These are phyloP conservation scores for Colossoma macropomum DNA, from an alignment of 2,113 vertebrate genomes.

Conservation along the genomic window DNA sequence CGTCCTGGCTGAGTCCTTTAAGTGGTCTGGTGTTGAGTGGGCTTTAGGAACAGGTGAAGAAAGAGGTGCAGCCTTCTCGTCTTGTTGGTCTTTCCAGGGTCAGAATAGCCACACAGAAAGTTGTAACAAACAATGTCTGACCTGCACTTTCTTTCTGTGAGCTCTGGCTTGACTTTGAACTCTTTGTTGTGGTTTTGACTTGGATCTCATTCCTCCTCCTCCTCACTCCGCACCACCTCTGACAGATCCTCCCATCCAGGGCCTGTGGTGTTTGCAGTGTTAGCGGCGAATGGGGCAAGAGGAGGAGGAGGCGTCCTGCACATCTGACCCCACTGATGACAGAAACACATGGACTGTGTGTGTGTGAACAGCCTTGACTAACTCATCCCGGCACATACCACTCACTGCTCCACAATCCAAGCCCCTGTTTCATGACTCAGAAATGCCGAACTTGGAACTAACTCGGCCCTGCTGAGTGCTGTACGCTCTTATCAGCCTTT, in stretches of 20 bases:
- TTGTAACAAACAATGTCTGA: constrained; percentile 21
- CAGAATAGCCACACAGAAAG: neutral
- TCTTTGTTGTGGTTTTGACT: constrained; percentile 30
- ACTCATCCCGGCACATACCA: constrained; percentile 61
- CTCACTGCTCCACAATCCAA: constrained; percentile 18
- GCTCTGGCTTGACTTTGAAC: constrained; percentile 22
- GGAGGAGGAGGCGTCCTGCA: constrained; percentile 5
- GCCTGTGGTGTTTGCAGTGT: constrained; percentile 28
- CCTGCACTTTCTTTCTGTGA: constrained; percentile 3
- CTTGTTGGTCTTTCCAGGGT: neutral
- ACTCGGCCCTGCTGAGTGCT: neutral
- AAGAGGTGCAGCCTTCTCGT: constrained; percentile 3
- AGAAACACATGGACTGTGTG: constrained; percentile 70
- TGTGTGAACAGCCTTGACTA: constrained; percentile 56
- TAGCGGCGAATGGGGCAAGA: constrained; percentile 25
- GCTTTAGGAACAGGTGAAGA: constrained; percentile 59
- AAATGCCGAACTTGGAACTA: constrained; percentile 1
- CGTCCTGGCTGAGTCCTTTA: neutral
- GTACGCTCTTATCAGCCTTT: neutral
- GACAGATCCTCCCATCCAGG: constrained; percentile 5
- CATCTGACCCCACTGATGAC: constrained; percentile 69
- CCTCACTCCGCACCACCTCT: neutral
- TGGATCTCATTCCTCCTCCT: neutral
- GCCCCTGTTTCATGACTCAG: constrained; percentile 40
- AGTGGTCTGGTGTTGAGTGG: constrained; percentile 60